Conservation (phyloP, 2,797 vertebrate genomes). For the Gobionotothen gibberifrons region DNA sequence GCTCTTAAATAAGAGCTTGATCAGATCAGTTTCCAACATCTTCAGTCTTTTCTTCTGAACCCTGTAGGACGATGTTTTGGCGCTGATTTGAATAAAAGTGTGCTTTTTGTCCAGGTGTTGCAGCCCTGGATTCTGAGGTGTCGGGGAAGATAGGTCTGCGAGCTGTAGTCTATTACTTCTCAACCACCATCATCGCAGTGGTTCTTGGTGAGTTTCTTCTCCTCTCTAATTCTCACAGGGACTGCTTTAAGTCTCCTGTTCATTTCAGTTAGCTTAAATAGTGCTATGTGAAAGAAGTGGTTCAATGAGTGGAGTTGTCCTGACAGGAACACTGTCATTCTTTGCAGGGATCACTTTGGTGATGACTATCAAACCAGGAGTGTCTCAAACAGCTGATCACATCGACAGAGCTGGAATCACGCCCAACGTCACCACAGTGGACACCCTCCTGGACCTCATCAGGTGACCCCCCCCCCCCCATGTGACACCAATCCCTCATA, state of each 20-base stretch:
- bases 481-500: not conserved
- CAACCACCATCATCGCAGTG: conserved; percentile 94
- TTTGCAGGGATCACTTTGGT: conserved; percentile 92
- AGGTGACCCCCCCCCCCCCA: conserved; percentile 61
- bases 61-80: not conserved
- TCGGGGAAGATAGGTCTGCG: conserved; percentile 96
- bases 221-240: not conserved
- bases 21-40: not conserved
- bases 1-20: too few relatives aligned
- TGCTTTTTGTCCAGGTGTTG: conserved; percentile 87
- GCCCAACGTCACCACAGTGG: conserved; percentile 92
- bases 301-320: not conserved
- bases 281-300: not conserved
- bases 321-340: not conserved
- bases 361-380: conserved; percentile 94
- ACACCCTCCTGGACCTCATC: conserved; percentile 94
- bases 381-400: conserved; percentile 88
- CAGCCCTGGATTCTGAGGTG: conserved; percentile 94
- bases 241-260: not conserved
- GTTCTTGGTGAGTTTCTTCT: conserved; percentile 87
- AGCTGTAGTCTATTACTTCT: conserved; percentile 94
- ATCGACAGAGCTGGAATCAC: conserved; percentile 90
- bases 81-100: not conserved
- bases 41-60: not conserved
- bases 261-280: not conserved